Conservation (phyloP, 1,140 invertebrate species). For the Magallana ariakensis region DNA sequence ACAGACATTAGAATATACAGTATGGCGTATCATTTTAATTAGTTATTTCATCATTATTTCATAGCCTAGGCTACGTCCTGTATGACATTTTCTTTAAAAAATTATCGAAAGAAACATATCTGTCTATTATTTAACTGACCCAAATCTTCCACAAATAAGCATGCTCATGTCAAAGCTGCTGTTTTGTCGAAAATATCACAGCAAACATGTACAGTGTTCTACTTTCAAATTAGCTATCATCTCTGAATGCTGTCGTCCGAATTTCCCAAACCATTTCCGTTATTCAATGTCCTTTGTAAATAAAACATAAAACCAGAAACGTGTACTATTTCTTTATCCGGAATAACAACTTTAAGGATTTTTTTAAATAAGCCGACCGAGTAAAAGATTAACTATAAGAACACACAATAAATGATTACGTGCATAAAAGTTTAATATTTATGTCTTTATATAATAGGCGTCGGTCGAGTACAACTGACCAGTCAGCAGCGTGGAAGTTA, state of each 20-base stretch:
- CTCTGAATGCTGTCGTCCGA: background rate
- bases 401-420: too few relatives aligned
- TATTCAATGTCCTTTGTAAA: background rate
- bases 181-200: background rate
- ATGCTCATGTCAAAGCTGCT: background rate
- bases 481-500: too few relatives aligned
- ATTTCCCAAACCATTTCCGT: background rate
- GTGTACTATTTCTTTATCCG: background rate
- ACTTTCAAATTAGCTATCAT: background rate
- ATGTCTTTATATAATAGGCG: too few relatives aligned
- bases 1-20: too few relatives aligned
- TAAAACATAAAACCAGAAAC: background rate
- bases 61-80: background rate
- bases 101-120: background rate
- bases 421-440: too few relatives aligned
- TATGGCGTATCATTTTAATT: too few relatives aligned
- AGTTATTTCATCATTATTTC: conserved; percentile 15
- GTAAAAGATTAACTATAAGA: too few relatives aligned
- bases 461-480: too few relatives aligned
- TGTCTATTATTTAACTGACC: background rate
- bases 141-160: conserved; percentile 16
- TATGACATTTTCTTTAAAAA: background rate
- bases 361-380: too few relatives aligned
- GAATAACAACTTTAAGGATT: background rate
- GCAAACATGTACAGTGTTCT: background rate